Evolutionary conservation across 2,797 vertebrate genomes (phyloP).

Genomic region (Enteromius trimaculatus): DNA sequence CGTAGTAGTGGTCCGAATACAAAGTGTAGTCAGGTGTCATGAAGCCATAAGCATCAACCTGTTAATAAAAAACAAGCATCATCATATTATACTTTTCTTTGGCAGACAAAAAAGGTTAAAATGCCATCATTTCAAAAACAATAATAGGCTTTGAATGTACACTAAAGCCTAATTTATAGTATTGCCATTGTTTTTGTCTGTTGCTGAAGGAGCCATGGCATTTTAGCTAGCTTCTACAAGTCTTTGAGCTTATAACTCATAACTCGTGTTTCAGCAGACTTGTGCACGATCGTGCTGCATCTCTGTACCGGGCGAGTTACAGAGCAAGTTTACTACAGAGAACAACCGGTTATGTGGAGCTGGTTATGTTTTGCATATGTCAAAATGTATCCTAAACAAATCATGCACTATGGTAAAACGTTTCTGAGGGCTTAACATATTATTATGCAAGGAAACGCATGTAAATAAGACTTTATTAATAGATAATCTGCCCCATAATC

Average conservation of each 20-base stretch:
- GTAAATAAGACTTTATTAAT: not conserved
- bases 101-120: conserved; percentile 1
- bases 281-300: not conserved
- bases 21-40: conserved; percentile 77
- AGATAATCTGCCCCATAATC: not conserved
- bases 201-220: not conserved
- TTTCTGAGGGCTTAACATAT: not conserved
- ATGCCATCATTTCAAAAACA: not conserved
- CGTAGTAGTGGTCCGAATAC: conserved; percentile 83
- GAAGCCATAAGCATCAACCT: conserved; percentile 84
- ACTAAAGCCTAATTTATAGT: not conserved
- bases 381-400: not conserved
- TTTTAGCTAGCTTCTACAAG: not conserved
- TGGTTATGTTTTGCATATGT: not conserved
- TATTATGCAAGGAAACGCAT: not conserved
- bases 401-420: not conserved
- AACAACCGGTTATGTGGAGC: not conserved
- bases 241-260: not conserved
- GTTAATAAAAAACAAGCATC: not conserved
- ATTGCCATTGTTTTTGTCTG: not conserved
- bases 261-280: not conserved
- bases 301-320: not conserved
- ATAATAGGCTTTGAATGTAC: not conserved
- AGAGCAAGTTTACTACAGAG: not conserved
- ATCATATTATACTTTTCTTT: not conserved